Evolutionary conservation across 2,113 vertebrate genomes (phyloP), one percentile per base, ranked within the genome.

Genomic region (Ctenodactylus gundi): DNA sequence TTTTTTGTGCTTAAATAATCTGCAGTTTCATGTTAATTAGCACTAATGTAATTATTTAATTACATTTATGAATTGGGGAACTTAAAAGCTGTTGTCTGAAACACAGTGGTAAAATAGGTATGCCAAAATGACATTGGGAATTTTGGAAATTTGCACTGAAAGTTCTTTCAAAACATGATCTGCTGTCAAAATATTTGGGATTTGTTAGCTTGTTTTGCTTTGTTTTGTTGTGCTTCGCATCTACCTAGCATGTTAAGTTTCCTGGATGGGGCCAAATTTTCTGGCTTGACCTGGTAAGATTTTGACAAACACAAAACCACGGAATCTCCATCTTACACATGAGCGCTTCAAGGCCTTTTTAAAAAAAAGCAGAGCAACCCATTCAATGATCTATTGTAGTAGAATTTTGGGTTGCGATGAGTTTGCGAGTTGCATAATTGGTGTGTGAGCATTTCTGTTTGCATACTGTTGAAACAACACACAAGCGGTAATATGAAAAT

Each of bases 41-140:
- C 98, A 98, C 99, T 99, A 99, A 99, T 99, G 99, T 99, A 99
- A 99, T 99, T 99, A 99, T 99, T 99, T 99, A 99, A 99, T 99
- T 99, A 99, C 99, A 99, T 99, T 99, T 99, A 99, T 99, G 99
- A 99, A 99, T 99, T 98, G 98, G 98, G 98, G 97, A 96, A 97
- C 98, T 98, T 94, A 97, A 97, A 98, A 98, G 97, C 96, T 81
- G 97, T 55, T 98, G 97, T 93, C 97, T 97, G 90, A 95, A 76
- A 94, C 23, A 73, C 23, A 6, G 34, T 87, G 95, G 95, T 95
- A 65, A 96, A 97, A 97, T 94, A 98, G 97, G 98, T 98, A 95
- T 97, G 96, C 78, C 90, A 96, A 97, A 97, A 96, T 96, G 12
- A 87, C 88, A 95, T 68, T 89, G 97, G 97, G 96, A 96, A 96